phyloP scores from a whole-genome alignment of 2,797 vertebrate species.

The Rhinophrynus dorsalis region DNA sequence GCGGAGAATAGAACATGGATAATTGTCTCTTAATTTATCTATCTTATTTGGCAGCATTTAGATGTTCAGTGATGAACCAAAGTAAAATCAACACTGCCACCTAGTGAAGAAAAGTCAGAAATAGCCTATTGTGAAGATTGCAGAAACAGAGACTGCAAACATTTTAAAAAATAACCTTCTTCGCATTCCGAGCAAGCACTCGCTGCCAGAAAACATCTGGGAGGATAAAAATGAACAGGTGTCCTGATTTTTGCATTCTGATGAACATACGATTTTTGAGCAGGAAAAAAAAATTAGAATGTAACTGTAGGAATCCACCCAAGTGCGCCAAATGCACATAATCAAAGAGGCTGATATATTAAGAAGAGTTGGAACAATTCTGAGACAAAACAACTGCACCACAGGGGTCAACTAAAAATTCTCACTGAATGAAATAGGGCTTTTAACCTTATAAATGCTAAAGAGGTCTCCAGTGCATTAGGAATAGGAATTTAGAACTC shows the following conservation, averaged over 20 bases:
- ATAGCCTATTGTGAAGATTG: not conserved
- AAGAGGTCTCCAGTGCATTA: too few relatives aligned
- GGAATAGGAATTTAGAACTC: too few relatives aligned
- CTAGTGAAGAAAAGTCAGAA: slow-evolving; percentile 61
- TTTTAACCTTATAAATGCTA: too few relatives aligned
- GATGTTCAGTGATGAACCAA: slow-evolving; percentile 54
- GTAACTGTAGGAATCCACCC: not conserved
- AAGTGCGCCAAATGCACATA: too few relatives aligned
- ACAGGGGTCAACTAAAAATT: too few relatives aligned
- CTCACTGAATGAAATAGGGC: too few relatives aligned
- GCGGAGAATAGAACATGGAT: slow-evolving; percentile 58
- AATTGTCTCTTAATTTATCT: slow-evolving; percentile 72
- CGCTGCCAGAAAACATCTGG: slow-evolving; percentile 41
- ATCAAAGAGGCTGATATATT: too few relatives aligned
- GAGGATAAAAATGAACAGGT: slow-evolving; percentile 48
- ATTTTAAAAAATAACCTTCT: slow-evolving; percentile 27
- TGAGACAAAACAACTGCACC: too few relatives aligned
- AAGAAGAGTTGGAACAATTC: too few relatives aligned
- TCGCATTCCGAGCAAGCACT: slow-evolving; percentile 37
- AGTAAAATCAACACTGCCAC: slow-evolving; percentile 63
- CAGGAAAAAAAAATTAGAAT: slow-evolving; percentile 4
- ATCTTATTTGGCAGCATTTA: slow-evolving; percentile 59
- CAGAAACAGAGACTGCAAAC: not conserved
- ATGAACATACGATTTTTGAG: slow-evolving; percentile 21
- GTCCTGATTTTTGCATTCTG: slow-evolving; percentile 18